These are phyloP conservation scores for Leptosomus discolor DNA, from an alignment of 2,113 vertebrate genomes.

Conservation along the genomic window DNA sequence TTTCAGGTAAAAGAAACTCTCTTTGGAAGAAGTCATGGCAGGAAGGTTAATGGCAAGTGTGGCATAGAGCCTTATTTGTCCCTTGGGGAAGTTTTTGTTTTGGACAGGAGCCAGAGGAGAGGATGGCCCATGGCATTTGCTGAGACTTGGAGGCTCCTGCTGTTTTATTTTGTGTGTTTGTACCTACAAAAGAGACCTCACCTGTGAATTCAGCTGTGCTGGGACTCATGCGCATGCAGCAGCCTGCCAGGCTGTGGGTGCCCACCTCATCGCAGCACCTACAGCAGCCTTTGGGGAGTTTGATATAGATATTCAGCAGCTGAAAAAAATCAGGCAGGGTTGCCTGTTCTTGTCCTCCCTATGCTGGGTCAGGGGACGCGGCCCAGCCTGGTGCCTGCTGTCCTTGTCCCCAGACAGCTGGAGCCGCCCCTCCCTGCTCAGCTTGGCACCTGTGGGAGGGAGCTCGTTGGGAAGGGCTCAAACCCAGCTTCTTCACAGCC, in stretches of 20 bases:
- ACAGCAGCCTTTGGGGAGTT: background rate
- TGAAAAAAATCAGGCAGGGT: too few species aligned
- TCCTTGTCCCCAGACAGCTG: background rate
- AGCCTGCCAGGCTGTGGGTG: background rate
- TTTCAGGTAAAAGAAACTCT: background rate
- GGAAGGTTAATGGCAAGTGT: background rate
- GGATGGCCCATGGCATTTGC: too few species aligned
- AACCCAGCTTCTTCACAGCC: background rate
- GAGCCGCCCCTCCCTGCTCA: background rate
- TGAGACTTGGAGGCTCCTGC: background rate
- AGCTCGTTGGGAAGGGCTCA: background rate
- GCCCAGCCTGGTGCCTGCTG: background rate
- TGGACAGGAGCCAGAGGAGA: background rate
- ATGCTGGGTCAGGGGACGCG: rapidly evolving
- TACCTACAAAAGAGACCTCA: background rate
- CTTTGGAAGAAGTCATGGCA: background rate
- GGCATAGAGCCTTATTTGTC: background rate
- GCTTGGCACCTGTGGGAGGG: background rate
- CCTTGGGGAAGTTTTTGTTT: background rate
- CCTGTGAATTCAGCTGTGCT: background rate
- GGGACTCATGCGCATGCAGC: background rate
- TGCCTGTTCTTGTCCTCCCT: rapidly evolving
- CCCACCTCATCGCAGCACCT: background rate
- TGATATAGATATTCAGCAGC: background rate
- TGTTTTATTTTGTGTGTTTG: background rate